Conservation (phyloP, 2,797 vertebrate species). For the Amniataba percoides region DNA sequence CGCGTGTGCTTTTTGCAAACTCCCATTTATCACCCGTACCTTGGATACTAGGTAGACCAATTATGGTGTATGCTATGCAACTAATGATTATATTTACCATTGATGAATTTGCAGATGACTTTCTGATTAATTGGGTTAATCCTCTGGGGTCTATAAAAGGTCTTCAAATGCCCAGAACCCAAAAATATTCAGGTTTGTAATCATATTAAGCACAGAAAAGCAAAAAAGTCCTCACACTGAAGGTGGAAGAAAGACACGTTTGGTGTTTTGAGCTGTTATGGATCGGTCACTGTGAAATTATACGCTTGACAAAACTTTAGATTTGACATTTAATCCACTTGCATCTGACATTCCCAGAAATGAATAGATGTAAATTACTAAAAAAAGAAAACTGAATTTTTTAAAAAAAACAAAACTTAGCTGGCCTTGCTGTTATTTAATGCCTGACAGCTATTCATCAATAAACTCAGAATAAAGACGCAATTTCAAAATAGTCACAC, state of each 20-base stretch:
- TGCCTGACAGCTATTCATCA: slow-evolving; percentile 26
- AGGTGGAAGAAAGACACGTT: not conserved
- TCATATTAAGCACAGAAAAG: not conserved
- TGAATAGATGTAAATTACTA: not conserved
- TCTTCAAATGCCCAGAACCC: not conserved
- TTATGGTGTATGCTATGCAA: not conserved
- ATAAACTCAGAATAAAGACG: slow-evolving; percentile 45
- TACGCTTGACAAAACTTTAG: not conserved
- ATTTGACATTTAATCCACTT: not conserved
- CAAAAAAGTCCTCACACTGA: not conserved
- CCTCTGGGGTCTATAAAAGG: not conserved
- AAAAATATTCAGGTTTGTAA: not conserved
- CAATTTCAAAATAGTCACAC: slow-evolving; percentile 43
- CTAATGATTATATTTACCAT: not conserved
- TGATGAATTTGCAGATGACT: not conserved
- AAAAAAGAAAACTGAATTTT: not conserved
- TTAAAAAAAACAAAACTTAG: not conserved
- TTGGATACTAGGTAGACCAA: not conserved
- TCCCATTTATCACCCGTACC: not conserved
- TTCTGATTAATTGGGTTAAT: not conserved
- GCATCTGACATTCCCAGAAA: not conserved
- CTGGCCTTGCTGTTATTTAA: slow-evolving; percentile 25
- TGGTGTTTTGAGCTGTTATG: not conserved
- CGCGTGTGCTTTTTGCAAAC: slow-evolving; percentile 5
- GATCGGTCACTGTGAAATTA: not conserved